Conservation (phyloP, 2,113 vertebrate species). For the Salvelinus namaycush region DNA sequence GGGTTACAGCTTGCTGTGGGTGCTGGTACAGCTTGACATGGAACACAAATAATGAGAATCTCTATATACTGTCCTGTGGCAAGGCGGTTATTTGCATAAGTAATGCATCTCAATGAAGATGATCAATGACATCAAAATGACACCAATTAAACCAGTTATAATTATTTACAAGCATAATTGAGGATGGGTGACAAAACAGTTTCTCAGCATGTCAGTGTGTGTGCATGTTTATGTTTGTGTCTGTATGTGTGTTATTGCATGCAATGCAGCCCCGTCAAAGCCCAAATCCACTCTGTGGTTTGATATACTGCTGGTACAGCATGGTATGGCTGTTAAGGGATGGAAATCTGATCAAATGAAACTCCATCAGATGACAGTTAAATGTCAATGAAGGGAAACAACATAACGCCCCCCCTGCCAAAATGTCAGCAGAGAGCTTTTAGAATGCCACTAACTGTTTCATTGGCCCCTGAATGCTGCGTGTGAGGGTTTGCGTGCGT, state of each 20-base stretch:
- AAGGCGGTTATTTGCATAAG: no score
- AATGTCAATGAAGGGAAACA: slow-evolving; percentile 65
- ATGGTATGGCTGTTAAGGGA: slow-evolving; percentile 29
- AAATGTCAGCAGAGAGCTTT: slow-evolving; percentile 50
- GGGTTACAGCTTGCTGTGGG: background rate
- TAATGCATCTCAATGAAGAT: no score
- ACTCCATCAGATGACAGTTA: slow-evolving; percentile 42
- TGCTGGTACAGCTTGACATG: no score
- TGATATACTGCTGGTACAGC: slow-evolving; percentile 26
- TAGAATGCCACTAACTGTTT: slow-evolving; percentile 36
- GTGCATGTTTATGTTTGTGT: background rate
- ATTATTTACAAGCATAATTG: no score
- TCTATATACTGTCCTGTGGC: no score
- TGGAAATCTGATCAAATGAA: slow-evolving; percentile 53
- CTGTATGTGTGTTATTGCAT: slow-evolving; percentile 1
- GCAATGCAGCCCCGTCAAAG: slow-evolving; percentile 22
- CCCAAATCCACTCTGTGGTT: slow-evolving; percentile 39
- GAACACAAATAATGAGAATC: no score
- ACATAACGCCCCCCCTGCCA: slow-evolving; percentile 29
- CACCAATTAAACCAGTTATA: no score
- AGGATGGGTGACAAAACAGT: no score
- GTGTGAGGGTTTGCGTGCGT: slow-evolving; percentile 5
- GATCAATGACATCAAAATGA: no score
- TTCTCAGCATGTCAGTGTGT: background rate
- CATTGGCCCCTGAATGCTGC: slow-evolving; percentile 6